Conservation (phyloP, 2,888 invertebrate species). For the Amitus sp. region DNA sequence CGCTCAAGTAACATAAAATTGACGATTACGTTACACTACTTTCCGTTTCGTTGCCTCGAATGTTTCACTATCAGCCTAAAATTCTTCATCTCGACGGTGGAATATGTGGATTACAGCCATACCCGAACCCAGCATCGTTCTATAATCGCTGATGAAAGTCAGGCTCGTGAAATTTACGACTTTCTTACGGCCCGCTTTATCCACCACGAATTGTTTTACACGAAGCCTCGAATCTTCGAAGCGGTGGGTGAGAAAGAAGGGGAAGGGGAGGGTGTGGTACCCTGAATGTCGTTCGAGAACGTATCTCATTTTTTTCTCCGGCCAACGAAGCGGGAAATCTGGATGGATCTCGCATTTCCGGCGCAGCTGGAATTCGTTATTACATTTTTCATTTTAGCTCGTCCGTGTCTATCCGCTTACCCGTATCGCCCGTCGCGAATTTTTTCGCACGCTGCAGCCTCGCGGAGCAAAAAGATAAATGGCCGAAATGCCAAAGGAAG, state of each 20-base stretch:
- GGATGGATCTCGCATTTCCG: conserved; percentile 23
- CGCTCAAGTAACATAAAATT: too few species aligned
- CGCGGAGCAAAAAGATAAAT: conserved; percentile 17
- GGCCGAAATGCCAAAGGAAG: conserved; percentile 7
- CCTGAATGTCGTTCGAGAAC: conserved; percentile 1
- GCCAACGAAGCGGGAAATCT: conserved; percentile 22
- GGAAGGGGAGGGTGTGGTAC: background rate
- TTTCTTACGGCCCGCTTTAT: background rate
- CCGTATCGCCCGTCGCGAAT: conserved; percentile 12
- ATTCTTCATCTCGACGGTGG: too few species aligned
- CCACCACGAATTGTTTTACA: conserved; percentile 1
- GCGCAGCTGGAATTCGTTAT: conserved; percentile 36
- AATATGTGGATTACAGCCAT: too few species aligned
- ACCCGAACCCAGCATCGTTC: conserved; percentile 1
- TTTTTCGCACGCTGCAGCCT: conserved; percentile 16
- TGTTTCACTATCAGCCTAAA: too few species aligned
- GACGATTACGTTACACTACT: too few species aligned
- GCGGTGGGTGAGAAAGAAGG: background rate
- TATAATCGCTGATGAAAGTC: conserved; percentile 1
- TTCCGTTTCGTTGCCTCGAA: too few species aligned
- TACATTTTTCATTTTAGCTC: conserved; percentile 34
- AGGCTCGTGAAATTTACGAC: conserved; percentile 27
- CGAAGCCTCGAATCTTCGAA: background rate
- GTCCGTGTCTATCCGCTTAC: conserved; percentile 14
- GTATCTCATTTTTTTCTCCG: conserved; percentile 12